Evolutionary conservation across 2,888 invertebrate species (phyloP).

Genomic region (Diploptera punctata): DNA sequence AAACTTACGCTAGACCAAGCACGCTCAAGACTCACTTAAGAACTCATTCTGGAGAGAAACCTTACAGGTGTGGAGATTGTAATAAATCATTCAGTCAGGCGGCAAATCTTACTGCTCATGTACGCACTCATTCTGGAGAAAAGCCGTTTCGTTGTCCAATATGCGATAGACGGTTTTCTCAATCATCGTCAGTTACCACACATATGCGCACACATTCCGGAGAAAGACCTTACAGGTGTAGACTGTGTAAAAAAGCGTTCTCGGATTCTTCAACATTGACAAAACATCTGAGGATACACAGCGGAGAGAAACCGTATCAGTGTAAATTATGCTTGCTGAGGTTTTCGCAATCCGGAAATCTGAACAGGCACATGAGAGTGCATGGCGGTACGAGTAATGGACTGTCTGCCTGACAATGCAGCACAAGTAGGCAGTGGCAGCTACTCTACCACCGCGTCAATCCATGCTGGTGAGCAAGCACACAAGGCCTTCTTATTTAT

Average conservation of each 20-base stretch:
- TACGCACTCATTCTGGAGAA: slow-evolving; percentile 95
- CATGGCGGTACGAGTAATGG: slow-evolving; percentile 67
- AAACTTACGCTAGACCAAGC: slow-evolving; percentile 95
- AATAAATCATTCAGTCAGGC: slow-evolving; percentile 98
- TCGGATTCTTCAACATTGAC: slow-evolving; percentile 98
- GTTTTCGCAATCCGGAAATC: slow-evolving; percentile 98
- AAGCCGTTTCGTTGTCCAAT: slow-evolving; percentile 97
- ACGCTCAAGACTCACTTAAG: slow-evolving; percentile 96
- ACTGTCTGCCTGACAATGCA: slow-evolving; percentile 38
- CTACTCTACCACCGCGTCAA: slow-evolving; percentile 34
- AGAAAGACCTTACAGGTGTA: slow-evolving; percentile 93
- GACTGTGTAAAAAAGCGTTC: slow-evolving; percentile 97
- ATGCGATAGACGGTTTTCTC: slow-evolving; percentile 96
- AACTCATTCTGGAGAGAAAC: slow-evolving; percentile 96
- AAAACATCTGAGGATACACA: slow-evolving; percentile 91
- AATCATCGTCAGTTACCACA: slow-evolving; percentile 90
- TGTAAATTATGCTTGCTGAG: slow-evolving; percentile 94
- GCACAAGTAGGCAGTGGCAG: slow-evolving; percentile 34
- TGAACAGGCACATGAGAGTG: slow-evolving; percentile 98
- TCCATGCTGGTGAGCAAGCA: slow-evolving; percentile 33
- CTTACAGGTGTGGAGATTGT: slow-evolving; percentile 91
- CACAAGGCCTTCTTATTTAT: neutral
- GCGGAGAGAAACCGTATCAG: slow-evolving; percentile 96
- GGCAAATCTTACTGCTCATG: slow-evolving; percentile 97
- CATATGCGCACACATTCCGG: slow-evolving; percentile 99